Base-by-base conservation (phyloP, 2,888 invertebrate species). In the Platypus cylindrus region DNA sequence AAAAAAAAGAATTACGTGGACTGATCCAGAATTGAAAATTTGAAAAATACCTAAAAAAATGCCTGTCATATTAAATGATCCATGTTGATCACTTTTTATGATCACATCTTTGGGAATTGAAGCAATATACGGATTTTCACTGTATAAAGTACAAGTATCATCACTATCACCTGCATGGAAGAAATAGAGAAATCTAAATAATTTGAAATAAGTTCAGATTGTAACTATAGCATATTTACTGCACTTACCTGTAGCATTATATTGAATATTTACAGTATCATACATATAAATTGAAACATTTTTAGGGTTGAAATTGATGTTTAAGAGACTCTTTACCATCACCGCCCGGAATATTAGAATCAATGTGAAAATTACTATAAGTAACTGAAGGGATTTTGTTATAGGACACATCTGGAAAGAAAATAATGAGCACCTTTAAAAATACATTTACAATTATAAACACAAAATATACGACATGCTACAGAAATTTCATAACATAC, bases 331-430 rank as follows among this genome's bases (percentile, higher is more conserved):
- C 31, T 46, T 43, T 17, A 49, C 54, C 1, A 53, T 35, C 3
- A 48, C 48, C 4, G 53, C 40, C 33, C 56, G 49, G 37, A 54
- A 49, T 5, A 54, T 24, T 17, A 58, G 44, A 5, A 54, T 42
- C 30, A 57, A 30, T 5, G 49, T 46, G 23, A 54, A 44, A 13
- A 58, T 34, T 15, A 58, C 42, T 33, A 56, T 49, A 8, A 57
- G 42, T 30, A 56, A 52, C 40, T 58, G 58, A 12, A 53, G 44
- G 28, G 53, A 37, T 30, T 51, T 51, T 17, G 56, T 54, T 46
- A 59, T 46, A 3, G 58, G 59, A 49, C 58, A 59, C 59, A 58
- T 58, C 58, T 59, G 49, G 30, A 58, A 57, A 13, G 39, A n/a
- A n/a, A n/a, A n/a, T 34, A n/a, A n/a, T n/a, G n/a, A n/a, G n/a